Percentiles rank a stretch among this genome's conserved stretches.
Conservation (phyloP, 2,888 invertebrate species). For the Drosophila dives region DNA sequence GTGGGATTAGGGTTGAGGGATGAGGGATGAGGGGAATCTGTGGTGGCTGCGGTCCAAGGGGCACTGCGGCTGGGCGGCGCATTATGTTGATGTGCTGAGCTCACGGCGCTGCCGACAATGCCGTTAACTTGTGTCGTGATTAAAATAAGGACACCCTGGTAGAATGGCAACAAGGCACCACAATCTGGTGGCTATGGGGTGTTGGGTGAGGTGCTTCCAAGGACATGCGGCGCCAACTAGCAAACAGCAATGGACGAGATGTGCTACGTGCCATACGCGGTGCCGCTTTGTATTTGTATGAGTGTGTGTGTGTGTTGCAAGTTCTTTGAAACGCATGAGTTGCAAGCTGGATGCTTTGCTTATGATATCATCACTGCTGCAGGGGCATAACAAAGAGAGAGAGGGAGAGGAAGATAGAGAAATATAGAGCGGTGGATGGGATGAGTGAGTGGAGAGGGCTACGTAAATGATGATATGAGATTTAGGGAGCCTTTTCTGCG, state of each 20-base stretch:
- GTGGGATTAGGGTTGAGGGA: constrained; percentile 1
- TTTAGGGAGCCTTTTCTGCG: constrained; percentile 75
- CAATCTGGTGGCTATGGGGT: constrained; percentile 21
- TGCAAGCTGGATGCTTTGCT: constrained; percentile 73
- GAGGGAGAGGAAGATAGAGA: too few relatives aligned
- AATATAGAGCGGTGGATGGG: too few relatives aligned
- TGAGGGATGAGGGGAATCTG: constrained; percentile 2
- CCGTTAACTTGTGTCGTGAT: constrained; percentile 79
- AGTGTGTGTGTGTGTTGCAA: constrained; percentile 38
- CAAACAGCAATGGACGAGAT: constrained; percentile 33
- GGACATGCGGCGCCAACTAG: constrained; percentile 29
- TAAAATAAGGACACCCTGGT: constrained; percentile 74
- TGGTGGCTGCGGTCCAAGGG: neutral
- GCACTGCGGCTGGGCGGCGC: constrained; percentile 10
- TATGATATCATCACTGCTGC: constrained; percentile 51
- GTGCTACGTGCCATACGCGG: constrained; percentile 59
- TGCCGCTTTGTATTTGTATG: constrained; percentile 34
- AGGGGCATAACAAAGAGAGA: neutral
- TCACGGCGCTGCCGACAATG: constrained; percentile 75
- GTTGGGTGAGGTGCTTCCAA: neutral
- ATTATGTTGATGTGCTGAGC: constrained; percentile 60
- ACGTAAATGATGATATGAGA: constrained; percentile 79
- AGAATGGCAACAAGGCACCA: constrained; percentile 17
- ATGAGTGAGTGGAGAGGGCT: constrained; percentile 29
- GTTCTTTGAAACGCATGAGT: constrained; percentile 69